Percentiles rank a stretch among this genome's conserved stretches.
Evolutionary conservation across 2,797 vertebrate species (phyloP).

Genomic region (Pterois miles): DNA sequence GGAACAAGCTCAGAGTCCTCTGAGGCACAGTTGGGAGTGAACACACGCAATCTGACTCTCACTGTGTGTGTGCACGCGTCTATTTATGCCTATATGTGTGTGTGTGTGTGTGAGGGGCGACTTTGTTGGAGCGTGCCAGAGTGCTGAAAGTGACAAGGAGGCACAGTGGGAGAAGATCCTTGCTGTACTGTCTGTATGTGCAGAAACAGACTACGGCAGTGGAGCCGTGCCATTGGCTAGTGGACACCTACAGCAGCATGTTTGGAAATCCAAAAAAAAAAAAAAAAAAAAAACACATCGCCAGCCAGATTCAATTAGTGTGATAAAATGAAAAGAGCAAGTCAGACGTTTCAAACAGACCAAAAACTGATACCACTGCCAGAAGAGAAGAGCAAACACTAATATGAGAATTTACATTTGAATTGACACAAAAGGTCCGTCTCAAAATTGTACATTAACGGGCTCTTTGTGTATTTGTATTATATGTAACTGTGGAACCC

Average conservation of each 20-base stretch:
- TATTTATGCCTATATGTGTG: constrained; percentile 35
- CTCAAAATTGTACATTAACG: constrained; percentile 22
- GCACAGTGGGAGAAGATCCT: constrained; percentile 71
- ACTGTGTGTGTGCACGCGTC: constrained; percentile 30
- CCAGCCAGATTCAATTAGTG: constrained; percentile 77
- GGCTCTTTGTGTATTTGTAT: constrained; percentile 24
- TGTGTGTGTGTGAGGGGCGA: constrained; percentile 61
- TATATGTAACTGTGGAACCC: neutral
- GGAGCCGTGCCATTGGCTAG: constrained; percentile 71
- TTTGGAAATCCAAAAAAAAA: constrained; percentile 65
- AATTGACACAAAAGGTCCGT: constrained; percentile 34
- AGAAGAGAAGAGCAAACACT: constrained; percentile 46
- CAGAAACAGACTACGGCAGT: constrained; percentile 63
- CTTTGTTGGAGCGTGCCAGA: constrained; percentile 71
- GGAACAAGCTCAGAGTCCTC: constrained; percentile 73
- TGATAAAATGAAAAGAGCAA: constrained; percentile 76
- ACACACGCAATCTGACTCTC: constrained; percentile 68
- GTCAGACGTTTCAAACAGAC: constrained; percentile 53
- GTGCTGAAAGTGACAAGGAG: constrained; percentile 77
- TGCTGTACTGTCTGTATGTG: constrained; percentile 62
- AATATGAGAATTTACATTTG: constrained; percentile 41
- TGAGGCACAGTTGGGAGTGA: constrained; percentile 68
- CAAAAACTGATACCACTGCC: constrained; percentile 37
- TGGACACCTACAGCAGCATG: constrained; percentile 76
- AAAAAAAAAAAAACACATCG: constrained; percentile 46